These are phyloP conservation scores for Ciconia nigra DNA, from an alignment of 2,797 vertebrate species.

Conservation along the genomic window DNA sequence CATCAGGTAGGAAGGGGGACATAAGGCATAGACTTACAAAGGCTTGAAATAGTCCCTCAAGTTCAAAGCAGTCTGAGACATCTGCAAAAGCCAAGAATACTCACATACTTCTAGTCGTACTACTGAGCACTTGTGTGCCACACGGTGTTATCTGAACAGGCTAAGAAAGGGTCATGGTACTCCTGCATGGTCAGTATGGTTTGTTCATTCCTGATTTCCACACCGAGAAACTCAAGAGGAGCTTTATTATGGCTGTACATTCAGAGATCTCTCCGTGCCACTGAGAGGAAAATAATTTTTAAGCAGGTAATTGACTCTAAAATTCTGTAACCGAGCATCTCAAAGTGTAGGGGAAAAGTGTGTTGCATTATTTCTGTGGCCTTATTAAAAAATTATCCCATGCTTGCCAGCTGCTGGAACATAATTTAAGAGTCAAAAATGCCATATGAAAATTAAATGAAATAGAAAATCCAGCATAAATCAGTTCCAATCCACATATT, in stretches of 20 bases:
- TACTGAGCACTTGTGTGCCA: neutral
- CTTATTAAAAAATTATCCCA: neutral
- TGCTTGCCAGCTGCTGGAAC: neutral
- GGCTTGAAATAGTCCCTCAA: neutral
- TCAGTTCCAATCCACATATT: neutral
- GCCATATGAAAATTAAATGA: neutral
- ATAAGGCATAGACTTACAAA: neutral
- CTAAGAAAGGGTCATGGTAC: neutral
- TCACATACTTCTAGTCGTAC: neutral
- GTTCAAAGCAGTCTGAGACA: neutral
- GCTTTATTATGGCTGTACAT: neutral
- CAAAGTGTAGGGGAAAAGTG: neutral
- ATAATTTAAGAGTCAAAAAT: neutral
- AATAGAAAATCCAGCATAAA: neutral
- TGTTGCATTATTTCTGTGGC: neutral
- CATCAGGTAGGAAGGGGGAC: neutral
- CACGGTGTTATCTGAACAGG: neutral
- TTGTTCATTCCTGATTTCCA: neutral
- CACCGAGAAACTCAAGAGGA: neutral
- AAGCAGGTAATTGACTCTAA: neutral
- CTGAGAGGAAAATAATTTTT: neutral
- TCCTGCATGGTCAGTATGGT: neutral
- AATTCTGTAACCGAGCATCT: neutral
- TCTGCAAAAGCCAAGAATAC: neutral
- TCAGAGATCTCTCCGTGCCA: neutral